Evolutionary conservation across 2,113 vertebrate genomes (phyloP).

Genomic region (Vulpes vulpes): DNA sequence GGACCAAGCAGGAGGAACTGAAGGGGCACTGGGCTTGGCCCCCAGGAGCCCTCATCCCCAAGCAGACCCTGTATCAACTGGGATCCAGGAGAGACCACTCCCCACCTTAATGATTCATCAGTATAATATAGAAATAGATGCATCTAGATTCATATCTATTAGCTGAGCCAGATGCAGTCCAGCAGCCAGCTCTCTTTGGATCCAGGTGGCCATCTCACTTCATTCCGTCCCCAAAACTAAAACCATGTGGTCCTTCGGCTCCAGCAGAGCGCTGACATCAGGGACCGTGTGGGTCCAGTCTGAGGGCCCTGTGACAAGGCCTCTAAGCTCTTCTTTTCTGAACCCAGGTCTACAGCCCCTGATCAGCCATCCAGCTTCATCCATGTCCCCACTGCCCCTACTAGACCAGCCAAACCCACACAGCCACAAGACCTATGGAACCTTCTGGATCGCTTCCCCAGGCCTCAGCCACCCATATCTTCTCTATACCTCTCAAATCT

Average conservation of each 20-base stretch:
- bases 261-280: background rate
- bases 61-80: background rate
- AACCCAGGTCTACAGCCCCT: background rate
- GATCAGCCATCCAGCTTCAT: background rate
- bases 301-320: background rate
- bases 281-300: background rate
- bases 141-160: background rate
- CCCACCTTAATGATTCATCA: background rate
- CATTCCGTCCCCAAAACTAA: background rate
- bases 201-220: background rate
- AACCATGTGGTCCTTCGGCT: background rate
- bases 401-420: background rate
- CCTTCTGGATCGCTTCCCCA: background rate
- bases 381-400: background rate
- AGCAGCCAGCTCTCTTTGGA: background rate
- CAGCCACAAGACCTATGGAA: background rate
- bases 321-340: background rate
- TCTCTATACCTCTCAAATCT: background rate
- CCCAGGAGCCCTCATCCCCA: background rate
- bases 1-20: background rate
- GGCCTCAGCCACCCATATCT: background rate
- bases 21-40: background rate
- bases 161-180: background rate
- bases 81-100: background rate
- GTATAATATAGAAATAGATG: background rate